Evolutionary conservation across 2,113 vertebrate species (phyloP), one percentile per base, ranked within the genome.

Genomic region (Onychostruthus taczanowskii): DNA sequence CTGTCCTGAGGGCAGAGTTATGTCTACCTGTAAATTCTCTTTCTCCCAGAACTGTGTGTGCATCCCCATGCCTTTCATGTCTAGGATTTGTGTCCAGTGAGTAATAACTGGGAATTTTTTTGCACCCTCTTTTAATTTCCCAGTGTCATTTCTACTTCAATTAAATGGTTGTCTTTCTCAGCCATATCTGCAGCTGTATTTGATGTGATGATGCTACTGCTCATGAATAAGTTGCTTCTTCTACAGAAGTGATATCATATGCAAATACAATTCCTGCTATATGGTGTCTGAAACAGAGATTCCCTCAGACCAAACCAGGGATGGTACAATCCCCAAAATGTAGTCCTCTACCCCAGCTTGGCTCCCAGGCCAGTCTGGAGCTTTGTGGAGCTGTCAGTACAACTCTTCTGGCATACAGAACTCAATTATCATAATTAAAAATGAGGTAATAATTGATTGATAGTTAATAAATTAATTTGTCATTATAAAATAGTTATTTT

Each of bases 221-320:
- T 77, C 50, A 61, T 55, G 68, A 96, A 89, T 75, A 68, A 66
- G 49, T 67, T 83, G 85, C 35, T 95, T 73, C 90, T 95, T 92
- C 82, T 88, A 44, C 35, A 70, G 33, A 90, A 88, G 43, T 67
- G 64, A 33, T 77, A 80, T 74, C 79, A 76, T 49, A 58, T 59
- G 46, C 74, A 91, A 73, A 83, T 61, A 39, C 10, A 87, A 90
- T 63, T 87, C 16, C 43, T 46, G 10, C 44, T 89, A 41, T 72
- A 49, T 24, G 41, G 66, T 52, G 16, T 41, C 35, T 1, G 0
- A 91, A 84, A 78, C 56, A 78, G 77, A 93, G 74, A 82, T 39
- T 39, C 44, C 28, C 62, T 87, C 89, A 89, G 84, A 89, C 26
- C 0, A 7, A 68, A 39, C 19, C 24, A 61, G 4, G 16, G 63